Conservation (phyloP, 1,140 invertebrate species). For the Trichonephila clavata region DNA sequence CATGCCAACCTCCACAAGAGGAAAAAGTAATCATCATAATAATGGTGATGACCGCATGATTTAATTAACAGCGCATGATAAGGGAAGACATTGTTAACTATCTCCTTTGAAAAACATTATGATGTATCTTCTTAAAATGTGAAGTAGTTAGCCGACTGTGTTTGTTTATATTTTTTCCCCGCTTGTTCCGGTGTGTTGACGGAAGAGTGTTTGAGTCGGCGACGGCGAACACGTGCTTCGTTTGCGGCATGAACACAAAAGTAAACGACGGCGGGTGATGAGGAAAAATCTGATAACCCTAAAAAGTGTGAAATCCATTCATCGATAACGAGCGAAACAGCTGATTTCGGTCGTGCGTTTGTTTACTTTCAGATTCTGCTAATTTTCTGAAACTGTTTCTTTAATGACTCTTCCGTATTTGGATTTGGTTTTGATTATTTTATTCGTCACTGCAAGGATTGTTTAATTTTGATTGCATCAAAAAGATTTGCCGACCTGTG, state of each 20-base stretch:
- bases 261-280: conserved; percentile 53
- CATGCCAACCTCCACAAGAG: background rate
- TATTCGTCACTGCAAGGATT: no score
- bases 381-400: background rate
- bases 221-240: conserved; percentile 42
- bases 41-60: background rate
- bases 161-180: conserved; percentile 23
- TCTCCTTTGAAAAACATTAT: background rate
- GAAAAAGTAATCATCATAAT: conserved; percentile 20
- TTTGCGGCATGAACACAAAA: conserved; percentile 29
- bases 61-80: background rate
- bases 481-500: no score
- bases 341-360: background rate
- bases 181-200: background rate
- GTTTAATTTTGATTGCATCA: no score
- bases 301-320: conserved; percentile 19
- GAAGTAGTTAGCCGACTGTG: background rate
- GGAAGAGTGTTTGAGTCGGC: conserved; percentile 35
- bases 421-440: background rate
- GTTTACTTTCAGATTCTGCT: background rate
- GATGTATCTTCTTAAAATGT: background rate
- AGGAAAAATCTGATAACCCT: conserved; percentile 29
- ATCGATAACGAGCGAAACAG: conserved; percentile 4
- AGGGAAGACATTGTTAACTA: background rate
- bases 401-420: background rate